Percentiles rank a stretch among this genome's conserved stretches.
These are phyloP conservation scores for Calliopsis andreniformis DNA, from an alignment of 1,140 invertebrate species.

Conservation along the genomic window DNA sequence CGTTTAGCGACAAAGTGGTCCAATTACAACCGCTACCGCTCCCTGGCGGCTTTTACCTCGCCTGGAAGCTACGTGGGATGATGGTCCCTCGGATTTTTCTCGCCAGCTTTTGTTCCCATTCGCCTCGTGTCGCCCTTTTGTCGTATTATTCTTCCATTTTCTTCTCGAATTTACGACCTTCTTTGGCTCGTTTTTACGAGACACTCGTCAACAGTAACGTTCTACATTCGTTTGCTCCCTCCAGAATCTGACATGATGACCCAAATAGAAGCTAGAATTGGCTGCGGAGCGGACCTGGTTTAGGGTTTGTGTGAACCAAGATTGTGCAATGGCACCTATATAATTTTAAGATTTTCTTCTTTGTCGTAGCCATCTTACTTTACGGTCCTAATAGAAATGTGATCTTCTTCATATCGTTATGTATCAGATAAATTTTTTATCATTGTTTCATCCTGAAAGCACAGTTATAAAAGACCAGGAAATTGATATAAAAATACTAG, in stretches of 20 bases:
- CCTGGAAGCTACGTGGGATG: constrained; percentile 1
- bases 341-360: background rate
- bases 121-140: background rate
- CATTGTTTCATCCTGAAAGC: no score
- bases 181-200: background rate
- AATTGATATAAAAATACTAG: no score
- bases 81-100: background rate
- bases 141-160: background rate
- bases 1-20: constrained; percentile 65
- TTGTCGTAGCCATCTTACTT: background rate
- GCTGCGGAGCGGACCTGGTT: background rate
- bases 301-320: background rate
- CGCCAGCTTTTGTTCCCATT: background rate
- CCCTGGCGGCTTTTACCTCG: constrained; percentile 36
- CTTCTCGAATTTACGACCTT: background rate
- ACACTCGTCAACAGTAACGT: background rate
- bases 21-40: constrained; percentile 53
- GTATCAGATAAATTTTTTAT: no score
- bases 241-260: background rate
- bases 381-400: no score
- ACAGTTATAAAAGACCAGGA: no score
- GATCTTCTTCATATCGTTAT: no score
- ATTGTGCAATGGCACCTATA: background rate
- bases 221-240: background rate
- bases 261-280: background rate